Percentiles rank a stretch among this genome's conserved stretches.
phyloP scores from a whole-genome alignment of 64 coral and sea anemone genomes.

The Stichodactyla helianthus region DNA sequence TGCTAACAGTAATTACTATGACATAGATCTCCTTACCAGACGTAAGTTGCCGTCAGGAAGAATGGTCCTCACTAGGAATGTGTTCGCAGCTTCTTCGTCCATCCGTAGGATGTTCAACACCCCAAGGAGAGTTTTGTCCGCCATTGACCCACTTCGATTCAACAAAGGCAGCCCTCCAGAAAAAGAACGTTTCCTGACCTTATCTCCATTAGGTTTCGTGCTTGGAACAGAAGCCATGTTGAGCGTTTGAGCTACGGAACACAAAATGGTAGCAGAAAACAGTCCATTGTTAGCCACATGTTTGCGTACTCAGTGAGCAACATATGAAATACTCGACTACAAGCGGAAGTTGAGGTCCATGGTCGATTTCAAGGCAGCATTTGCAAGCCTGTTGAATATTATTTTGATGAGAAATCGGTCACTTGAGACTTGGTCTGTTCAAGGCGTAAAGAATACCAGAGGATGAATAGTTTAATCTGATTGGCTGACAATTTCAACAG shows the following conservation, averaged over 20 bases:
- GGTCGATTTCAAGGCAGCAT: constrained; percentile 11
- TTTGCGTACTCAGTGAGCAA: neutral
- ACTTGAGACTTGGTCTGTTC: constrained; percentile 25
- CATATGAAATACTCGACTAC: neutral
- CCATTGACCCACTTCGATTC: constrained; percentile 81
- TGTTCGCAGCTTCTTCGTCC: constrained; percentile 77
- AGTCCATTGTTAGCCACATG: constrained; percentile 3
- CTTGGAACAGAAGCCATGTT: constrained; percentile 34
- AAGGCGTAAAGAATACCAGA: constrained; percentile 23
- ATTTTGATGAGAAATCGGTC: constrained; percentile 30
- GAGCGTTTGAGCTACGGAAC: constrained; percentile 22
- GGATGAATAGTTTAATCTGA: constrained; percentile 17
- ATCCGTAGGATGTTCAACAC: constrained; percentile 92
- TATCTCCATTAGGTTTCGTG: constrained; percentile 40
- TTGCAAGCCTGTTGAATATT: constrained; percentile 11
- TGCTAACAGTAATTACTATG: constrained; percentile 19
- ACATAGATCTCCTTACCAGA: constrained; percentile 59
- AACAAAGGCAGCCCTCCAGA: constrained; percentile 49
- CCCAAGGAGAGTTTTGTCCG: constrained; percentile 85
- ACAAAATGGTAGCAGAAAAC: constrained; percentile 21
- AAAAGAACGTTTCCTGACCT: constrained; percentile 72
- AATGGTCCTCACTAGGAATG: constrained; percentile 73
- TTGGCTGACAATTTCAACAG: constrained; percentile 14
- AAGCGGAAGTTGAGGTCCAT: constrained; percentile 8
- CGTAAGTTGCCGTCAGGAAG: constrained; percentile 78